Base-by-base conservation (phyloP, 2,797 vertebrate species). In the Notolabrus celidotus region DNA sequence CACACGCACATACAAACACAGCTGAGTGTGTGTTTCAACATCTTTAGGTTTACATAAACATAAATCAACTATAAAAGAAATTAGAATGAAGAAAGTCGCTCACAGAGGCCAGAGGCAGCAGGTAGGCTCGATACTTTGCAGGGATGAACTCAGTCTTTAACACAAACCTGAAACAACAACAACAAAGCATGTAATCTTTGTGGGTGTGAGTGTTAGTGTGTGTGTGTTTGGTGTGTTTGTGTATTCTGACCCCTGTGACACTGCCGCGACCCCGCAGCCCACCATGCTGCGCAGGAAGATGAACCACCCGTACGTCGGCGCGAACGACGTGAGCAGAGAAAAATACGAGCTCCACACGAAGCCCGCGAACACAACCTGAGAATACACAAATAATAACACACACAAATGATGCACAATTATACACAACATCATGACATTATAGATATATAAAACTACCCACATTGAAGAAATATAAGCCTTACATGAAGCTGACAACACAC, bases 101-200 rank as follows among this genome's bases (percentile, higher is more conserved):
- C 88, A 99, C 97, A 15, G 96, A 90, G 52, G 96, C 95, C 75
- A 98, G 91, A 0, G 97, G 97, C 22, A 99, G 88, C 87, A 99
- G 89, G 39, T 84, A 94, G 15, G 96, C 93, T 77, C 96, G 89
- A 34, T 96, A 92, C 83, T 94, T 97, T 1, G 93, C 95, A 1
- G 97, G 97, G 65, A 99, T 94, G 91, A 98, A 98, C 83, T 99
- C 97, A 0, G 96, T 97, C 90, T 98, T 97, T 89, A 99, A 89
- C 82, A 99, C 95, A 59, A 97, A 95, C 65, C 97, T 98, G 81
- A 34, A 73, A 45, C 11, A 29, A 22, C 17, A 34, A 49, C 22
- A n/a, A 27, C 11, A 5, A 10, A 14, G 14, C 34, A 36, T 36
- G 12, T 36, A 36, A 1, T 36, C 10, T 45, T 45, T 53, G 20